Evolutionary conservation across 2,797 vertebrate species (phyloP).

Genomic region (Labroides dimidiatus): DNA sequence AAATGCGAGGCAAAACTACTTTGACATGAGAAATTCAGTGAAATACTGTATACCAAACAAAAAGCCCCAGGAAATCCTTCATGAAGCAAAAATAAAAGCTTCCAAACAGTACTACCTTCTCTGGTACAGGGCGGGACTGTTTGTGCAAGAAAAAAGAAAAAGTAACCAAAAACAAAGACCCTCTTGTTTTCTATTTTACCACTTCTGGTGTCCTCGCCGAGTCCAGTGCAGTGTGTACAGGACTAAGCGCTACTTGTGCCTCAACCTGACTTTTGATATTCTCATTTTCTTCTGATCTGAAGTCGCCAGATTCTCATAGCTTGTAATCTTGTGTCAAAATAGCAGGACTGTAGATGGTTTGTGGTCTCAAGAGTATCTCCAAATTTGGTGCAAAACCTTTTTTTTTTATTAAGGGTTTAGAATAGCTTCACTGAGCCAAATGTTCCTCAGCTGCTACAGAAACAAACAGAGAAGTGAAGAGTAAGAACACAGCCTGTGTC

Average conservation of each 20-base stretch:
- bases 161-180: constrained; percentile 35
- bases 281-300: background rate
- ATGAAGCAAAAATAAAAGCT: constrained; percentile 1
- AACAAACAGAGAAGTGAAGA: background rate
- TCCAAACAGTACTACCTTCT: background rate
- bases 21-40: too few species aligned
- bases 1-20: too few species aligned
- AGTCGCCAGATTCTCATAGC: background rate
- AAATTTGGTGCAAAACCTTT: constrained; percentile 12
- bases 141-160: background rate
- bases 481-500: background rate
- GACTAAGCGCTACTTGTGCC: background rate
- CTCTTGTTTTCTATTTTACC: constrained; percentile 27
- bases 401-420: constrained; percentile 6
- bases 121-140: constrained; percentile 1
- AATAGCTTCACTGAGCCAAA: constrained; percentile 7
- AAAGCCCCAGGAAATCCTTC: background rate
- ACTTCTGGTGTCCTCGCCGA: background rate
- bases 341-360: background rate
- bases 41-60: too few species aligned
- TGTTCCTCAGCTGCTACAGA: constrained; percentile 5
- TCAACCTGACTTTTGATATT: background rate
- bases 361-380: background rate
- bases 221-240: background rate
- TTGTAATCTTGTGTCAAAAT: background rate